Conservation (phyloP, 2,888 invertebrate species). For the Caenorhabditis doughertyi region DNA sequence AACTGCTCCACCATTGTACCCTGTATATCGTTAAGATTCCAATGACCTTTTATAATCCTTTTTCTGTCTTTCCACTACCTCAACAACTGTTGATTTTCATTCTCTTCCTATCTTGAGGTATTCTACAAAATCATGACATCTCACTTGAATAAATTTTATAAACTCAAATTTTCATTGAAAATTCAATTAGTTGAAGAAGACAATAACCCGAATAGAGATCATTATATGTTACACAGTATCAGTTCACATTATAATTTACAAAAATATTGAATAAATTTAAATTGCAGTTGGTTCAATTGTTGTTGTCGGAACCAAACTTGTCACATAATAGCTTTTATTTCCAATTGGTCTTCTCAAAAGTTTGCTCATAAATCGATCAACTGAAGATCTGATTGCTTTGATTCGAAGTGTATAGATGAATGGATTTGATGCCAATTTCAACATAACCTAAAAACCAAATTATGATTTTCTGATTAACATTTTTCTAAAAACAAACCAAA, state of each 20-base stretch:
- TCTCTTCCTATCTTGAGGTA: no score
- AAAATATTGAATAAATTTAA: slow-evolving; percentile 16
- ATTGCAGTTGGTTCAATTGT: slow-evolving; percentile 57
- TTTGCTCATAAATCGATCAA: slow-evolving; percentile 67
- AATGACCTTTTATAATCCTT: not conserved
- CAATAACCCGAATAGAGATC: slow-evolving; percentile 10
- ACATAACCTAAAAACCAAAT: slow-evolving; percentile 75
- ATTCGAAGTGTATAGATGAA: slow-evolving; percentile 82
- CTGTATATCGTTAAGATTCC: not conserved
- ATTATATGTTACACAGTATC: slow-evolving; percentile 22
- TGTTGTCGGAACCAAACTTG: slow-evolving; percentile 41
- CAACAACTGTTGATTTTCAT: not conserved
- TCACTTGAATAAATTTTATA: not conserved
- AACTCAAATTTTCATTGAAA: slow-evolving; percentile 6
- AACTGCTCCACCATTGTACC: slow-evolving; percentile 13
- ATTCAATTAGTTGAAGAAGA: slow-evolving; percentile 1
- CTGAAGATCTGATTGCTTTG: slow-evolving; percentile 77
- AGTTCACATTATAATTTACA: not conserved
- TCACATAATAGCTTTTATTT: slow-evolving; percentile 34
- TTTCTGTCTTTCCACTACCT: not conserved
- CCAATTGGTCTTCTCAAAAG: slow-evolving; percentile 48
- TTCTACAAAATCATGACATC: no score
- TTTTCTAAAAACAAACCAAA: slow-evolving; percentile 69
- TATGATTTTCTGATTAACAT: not conserved
- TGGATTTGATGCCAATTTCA: slow-evolving; percentile 81